Conservation (phyloP, 2,888 invertebrate genomes). For the Noctua pronuba region DNA sequence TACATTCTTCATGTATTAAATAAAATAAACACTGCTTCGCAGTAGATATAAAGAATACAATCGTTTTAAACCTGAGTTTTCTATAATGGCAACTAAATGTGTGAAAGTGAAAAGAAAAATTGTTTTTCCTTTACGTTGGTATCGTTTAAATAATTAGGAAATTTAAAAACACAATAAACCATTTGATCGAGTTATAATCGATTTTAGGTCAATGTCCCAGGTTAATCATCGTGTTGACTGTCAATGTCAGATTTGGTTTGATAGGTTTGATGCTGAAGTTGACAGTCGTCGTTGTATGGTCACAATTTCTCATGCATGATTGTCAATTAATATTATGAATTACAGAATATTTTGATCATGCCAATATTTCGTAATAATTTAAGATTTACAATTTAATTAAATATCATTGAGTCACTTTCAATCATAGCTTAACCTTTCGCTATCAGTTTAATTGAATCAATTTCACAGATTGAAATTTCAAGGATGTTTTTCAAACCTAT, state of each 20-base stretch:
- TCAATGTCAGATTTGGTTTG: conserved; percentile 8
- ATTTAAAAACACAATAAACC: neutral
- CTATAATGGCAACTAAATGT: conserved; percentile 6
- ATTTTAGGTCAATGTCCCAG: conserved; percentile 1
- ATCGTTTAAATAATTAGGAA: neutral
- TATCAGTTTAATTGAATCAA: conserved; percentile 26
- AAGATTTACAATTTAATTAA: neutral
- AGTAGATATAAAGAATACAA: neutral
- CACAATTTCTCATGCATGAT: neutral
- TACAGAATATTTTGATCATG: neutral
- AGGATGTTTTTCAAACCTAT: conserved; percentile 42
- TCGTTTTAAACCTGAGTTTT: neutral
- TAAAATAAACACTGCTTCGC: neutral
- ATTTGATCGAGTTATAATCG: conserved; percentile 30
- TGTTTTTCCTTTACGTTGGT: conserved; percentile 33
- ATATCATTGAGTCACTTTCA: neutral
- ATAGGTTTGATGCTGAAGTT: neutral
- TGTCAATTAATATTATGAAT: neutral
- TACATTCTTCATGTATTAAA: neutral
- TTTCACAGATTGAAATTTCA: conserved; percentile 37
- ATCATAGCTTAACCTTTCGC: conserved; percentile 26
- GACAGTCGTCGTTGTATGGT: conserved; percentile 13
- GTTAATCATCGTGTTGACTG: neutral
- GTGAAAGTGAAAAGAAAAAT: neutral
- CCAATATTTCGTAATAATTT: neutral